These are phyloP conservation scores for Caenorhabditis panamensis DNA, from an alignment of 2,888 invertebrate genomes.

Conservation along the genomic window DNA sequence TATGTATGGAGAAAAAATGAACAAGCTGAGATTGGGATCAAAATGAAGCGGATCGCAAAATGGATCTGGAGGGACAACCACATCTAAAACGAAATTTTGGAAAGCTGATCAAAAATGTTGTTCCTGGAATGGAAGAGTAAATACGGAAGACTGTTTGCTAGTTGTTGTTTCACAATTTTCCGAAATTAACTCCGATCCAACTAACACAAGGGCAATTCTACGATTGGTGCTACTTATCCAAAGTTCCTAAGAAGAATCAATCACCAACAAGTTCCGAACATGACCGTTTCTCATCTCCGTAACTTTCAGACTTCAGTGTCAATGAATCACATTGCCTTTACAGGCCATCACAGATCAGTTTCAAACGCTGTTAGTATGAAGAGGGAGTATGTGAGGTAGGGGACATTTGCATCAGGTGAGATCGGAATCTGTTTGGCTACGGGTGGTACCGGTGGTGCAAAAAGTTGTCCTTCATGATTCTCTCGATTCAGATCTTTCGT, in stretches of 20 bases:
- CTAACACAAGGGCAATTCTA: not conserved
- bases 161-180: not conserved
- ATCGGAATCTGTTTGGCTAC: not conserved
- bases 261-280: no score
- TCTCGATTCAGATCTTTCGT: conserved; percentile 1
- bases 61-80: not conserved
- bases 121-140: no score
- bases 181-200: not conserved
- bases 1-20: not conserved
- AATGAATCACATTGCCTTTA: not conserved
- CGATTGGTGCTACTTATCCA: not conserved
- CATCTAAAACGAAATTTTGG: not conserved
- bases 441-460: not conserved
- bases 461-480: not conserved
- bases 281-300: not conserved
- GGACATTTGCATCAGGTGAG: not conserved
- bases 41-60: not conserved
- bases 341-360: conserved; percentile 1
- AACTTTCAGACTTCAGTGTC: conserved; percentile 3
- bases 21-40: not conserved
- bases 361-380: not conserved
- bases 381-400: not conserved
- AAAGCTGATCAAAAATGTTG: not conserved
- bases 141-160: not conserved
- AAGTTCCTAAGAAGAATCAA: not conserved